These are phyloP conservation scores for Ceryle rudis DNA, from an alignment of 2,797 vertebrate genomes.

Conservation along the genomic window DNA sequence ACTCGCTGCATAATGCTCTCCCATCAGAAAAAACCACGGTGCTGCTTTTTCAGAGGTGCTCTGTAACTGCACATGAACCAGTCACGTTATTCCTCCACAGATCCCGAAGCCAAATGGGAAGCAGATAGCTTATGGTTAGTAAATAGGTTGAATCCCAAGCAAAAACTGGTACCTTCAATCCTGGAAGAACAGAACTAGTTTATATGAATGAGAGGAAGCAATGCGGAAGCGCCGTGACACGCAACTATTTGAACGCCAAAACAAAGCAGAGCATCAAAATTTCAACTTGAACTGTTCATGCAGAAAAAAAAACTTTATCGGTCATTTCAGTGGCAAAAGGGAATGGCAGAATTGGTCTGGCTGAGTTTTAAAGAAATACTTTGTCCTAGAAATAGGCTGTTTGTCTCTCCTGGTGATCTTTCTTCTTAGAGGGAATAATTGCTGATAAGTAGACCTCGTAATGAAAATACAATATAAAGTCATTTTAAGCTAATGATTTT, in stretches of 20 bases:
- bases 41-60: too few species aligned
- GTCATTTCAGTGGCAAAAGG: neutral
- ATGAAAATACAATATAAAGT: constrained; percentile 26
- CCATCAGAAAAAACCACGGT: too few species aligned
- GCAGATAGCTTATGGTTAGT: neutral
- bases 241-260: neutral
- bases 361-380: constrained; percentile 46
- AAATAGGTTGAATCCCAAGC: neutral
- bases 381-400: neutral
- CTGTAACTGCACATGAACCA: too few species aligned
- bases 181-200: neutral
- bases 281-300: neutral
- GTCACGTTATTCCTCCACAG: too few species aligned
- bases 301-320: neutral
- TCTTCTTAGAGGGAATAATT: constrained; percentile 44
- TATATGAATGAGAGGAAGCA: neutral
- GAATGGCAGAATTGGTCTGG: constrained; percentile 17
- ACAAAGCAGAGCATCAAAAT: neutral
- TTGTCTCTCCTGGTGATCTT: neutral
- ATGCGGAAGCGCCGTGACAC: neutral
- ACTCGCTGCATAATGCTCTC: too few species aligned
- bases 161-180: neutral
- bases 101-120: neutral
- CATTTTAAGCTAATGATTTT: constrained; percentile 40
- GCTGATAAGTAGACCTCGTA: constrained; percentile 10